These are phyloP conservation scores for Ctenoplectra terminalis DNA, from an alignment of 1,140 invertebrate genomes.

Conservation along the genomic window DNA sequence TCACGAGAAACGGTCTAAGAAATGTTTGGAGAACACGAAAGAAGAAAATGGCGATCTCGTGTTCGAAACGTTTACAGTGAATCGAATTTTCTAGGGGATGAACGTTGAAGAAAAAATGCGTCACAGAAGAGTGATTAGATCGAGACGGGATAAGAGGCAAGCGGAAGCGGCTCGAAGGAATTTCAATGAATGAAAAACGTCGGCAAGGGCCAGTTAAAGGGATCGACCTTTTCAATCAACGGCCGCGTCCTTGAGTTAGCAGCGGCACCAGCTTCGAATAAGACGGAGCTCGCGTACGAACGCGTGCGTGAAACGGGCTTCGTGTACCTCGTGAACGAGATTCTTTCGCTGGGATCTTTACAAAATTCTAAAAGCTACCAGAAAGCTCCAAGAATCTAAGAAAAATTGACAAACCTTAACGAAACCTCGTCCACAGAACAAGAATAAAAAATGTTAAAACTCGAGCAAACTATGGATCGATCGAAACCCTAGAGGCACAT, in stretches of 20 bases:
- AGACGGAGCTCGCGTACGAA: conserved; percentile 23
- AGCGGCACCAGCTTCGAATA: conserved; percentile 34
- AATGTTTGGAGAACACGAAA: too few species aligned
- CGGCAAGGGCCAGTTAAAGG: conserved; percentile 78
- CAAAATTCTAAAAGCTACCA: too few species aligned
- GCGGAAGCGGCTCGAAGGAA: conserved; percentile 75
- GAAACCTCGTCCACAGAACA: neutral
- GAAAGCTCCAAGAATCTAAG: neutral
- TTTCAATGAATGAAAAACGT: conserved; percentile 81
- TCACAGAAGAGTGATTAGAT: neutral
- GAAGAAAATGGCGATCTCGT: too few species aligned
- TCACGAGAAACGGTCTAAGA: too few species aligned
- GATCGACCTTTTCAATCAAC: conserved; percentile 82
- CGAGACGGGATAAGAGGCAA: conserved; percentile 61
- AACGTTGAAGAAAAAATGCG: neutral
- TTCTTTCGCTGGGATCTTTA: neutral
- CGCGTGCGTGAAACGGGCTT: neutral
- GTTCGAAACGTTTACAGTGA: too few species aligned
- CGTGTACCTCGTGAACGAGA: neutral
- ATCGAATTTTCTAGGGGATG: neutral
- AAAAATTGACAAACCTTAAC: too few species aligned
- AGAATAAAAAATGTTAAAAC: neutral
- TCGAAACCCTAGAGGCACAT: neutral
- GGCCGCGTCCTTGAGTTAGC: conserved; percentile 74
- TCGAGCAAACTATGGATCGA: neutral